A percentile compares a stretch with the other conserved stretches of the same genome.
Conservation (phyloP, 1,140 invertebrate genomes). For the Varroa destructor region DNA sequence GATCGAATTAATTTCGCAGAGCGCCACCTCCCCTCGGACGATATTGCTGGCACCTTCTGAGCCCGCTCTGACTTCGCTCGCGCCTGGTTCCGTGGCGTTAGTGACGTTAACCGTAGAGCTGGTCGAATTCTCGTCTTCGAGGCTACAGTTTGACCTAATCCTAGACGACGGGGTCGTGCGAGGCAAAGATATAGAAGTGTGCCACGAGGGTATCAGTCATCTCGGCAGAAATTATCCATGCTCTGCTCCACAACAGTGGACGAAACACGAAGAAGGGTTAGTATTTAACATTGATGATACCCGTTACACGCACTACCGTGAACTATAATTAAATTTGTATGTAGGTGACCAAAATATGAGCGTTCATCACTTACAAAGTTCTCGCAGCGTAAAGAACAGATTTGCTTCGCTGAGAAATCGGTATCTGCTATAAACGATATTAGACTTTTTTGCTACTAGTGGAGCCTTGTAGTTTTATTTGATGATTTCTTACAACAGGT, state of each 20-base stretch:
- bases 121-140: constrained; percentile 18
- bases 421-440: too few species aligned
- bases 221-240: constrained; percentile 36
- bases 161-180: constrained; percentile 15
- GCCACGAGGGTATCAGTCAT: constrained; percentile 33
- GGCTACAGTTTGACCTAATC: constrained; percentile 16
- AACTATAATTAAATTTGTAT: neutral
- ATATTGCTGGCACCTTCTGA: constrained; percentile 13
- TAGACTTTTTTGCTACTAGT: too few species aligned
- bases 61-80: constrained; percentile 11
- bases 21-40: constrained; percentile 2
- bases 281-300: neutral
- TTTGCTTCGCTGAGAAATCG: too few species aligned
- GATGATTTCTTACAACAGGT: too few species aligned
- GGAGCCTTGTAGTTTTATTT: too few species aligned
- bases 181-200: constrained; percentile 32
- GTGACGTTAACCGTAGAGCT: constrained; percentile 15
- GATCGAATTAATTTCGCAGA: neutral
- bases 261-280: constrained; percentile 26
- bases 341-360: too few species aligned
- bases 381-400: too few species aligned
- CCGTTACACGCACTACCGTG: neutral
- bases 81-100: neutral
- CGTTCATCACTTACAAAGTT: too few species aligned
- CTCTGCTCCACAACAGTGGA: constrained; percentile 33